Evolutionary conservation across 1,140 invertebrate genomes (phyloP), one percentile per base, ranked within the genome.

Genomic region (Trichonephila inaurata): DNA sequence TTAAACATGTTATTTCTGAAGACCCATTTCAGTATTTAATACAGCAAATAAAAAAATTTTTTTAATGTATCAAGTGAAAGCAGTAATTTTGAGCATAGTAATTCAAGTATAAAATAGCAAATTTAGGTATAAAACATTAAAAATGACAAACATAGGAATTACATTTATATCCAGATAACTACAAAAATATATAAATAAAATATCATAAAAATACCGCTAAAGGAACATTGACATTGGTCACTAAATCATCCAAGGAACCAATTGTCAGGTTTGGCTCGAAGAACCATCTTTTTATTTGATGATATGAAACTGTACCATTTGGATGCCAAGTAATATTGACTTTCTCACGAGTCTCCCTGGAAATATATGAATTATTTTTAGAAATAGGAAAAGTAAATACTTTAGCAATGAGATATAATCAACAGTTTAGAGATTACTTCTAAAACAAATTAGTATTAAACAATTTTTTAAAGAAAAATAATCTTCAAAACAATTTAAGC

Each of bases 301-400:
- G 83, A 94, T 96, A 96, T 4, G 95, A 94, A 44, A 96, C 95
- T 1, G 95, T 96, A 24, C 94, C 95, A 90, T 96, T 95, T 24
- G 95, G 87, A 82, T 95, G 93, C 91, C 95, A 96, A 33, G 87
- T 95, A 0, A 96, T 95, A 83, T 96, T 95, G 1, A 95, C 66
- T 94, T 96, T 96, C 60, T 95, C 60, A 89, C 95, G 94, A 40
- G 94, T 88, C 89, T 96, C 95, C 62, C 95, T 96, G 93, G 7
- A 94, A 77, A 85, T 62, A 72, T 21, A 24, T 33, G 18, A 72
- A 86, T 91, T 10, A 51, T 81, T 33, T 91, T 18, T 33, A 18
- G 19, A 86, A 60, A 40, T 40, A 86, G 66, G n/a, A 69, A 69
- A 69, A 69, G 8, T 24, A 69, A 69, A 24, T 69, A 69, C 7